Evolutionary conservation across 2,113 vertebrate species (phyloP).

Genomic region (Callaeas wilsoni): DNA sequence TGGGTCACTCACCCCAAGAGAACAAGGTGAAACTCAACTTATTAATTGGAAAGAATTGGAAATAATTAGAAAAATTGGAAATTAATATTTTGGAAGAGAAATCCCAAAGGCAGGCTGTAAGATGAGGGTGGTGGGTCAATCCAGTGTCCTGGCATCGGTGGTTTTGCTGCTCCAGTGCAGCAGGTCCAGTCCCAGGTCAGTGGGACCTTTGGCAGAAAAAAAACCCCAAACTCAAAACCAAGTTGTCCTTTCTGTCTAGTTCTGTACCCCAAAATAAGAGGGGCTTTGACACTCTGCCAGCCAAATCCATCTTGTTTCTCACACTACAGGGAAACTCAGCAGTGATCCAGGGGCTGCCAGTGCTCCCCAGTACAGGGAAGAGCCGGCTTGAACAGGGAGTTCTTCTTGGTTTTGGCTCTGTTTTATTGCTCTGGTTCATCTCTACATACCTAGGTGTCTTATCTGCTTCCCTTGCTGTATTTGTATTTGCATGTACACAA

Average conservation of each 20-base stretch:
- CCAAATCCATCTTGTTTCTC: not conserved
- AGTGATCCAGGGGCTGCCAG: too few relatives aligned
- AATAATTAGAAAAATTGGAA: not conserved
- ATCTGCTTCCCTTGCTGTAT: rapidly evolving
- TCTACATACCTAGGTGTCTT: rapidly evolving
- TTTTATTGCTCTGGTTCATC: not conserved
- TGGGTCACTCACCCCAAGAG: not conserved
- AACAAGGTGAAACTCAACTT: not conserved
- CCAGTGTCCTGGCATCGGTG: not conserved
- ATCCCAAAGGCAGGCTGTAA: not conserved
- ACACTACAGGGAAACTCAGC: rapidly evolving
- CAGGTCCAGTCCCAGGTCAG: not conserved
- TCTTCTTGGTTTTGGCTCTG: not conserved
- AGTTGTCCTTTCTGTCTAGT: not conserved
- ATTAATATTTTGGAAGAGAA: not conserved
- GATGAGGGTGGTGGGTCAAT: not conserved
- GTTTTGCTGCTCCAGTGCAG: not conserved
- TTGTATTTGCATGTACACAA: too few relatives aligned
- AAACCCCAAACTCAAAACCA: not conserved
- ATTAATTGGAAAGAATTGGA: not conserved
- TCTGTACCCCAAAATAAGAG: not conserved
- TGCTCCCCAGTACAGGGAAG: not conserved
- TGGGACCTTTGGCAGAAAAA: not conserved
- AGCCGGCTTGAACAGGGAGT: rapidly evolving
- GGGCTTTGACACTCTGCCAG: not conserved